Evolutionary conservation across 2,113 vertebrate genomes (phyloP).

Genomic region (Uropsilus gracilis): DNA sequence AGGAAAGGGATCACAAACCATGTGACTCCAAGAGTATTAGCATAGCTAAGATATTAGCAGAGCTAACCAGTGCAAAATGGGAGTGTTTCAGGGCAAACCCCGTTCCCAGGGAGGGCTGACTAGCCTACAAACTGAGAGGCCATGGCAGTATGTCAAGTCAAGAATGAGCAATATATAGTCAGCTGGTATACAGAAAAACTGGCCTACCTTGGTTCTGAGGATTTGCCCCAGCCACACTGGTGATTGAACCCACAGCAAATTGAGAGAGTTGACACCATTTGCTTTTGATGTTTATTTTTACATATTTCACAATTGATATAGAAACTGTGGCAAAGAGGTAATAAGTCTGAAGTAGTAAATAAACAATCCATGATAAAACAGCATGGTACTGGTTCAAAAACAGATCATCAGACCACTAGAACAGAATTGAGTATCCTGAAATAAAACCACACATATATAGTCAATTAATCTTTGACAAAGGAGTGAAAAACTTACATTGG

Average conservation of each 20-base stretch:
- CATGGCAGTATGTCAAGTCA: not conserved
- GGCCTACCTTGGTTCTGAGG: not conserved
- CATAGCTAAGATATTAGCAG: not conserved
- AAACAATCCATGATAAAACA: not conserved
- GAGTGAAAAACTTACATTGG: no score
- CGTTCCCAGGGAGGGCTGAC: not conserved
- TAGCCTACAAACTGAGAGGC: not conserved
- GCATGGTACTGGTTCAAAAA: no score
- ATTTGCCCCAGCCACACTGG: not conserved
- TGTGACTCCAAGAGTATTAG: not conserved
- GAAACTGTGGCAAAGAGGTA: not conserved
- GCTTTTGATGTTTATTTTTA: not conserved
- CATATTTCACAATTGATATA: not conserved
- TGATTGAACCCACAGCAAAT: not conserved
- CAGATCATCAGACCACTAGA: no score
- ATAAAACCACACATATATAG: no score
- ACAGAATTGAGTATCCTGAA: no score
- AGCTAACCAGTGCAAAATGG: not conserved
- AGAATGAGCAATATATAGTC: not conserved
- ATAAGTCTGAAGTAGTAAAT: not conserved
- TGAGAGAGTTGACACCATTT: not conserved
- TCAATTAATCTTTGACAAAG: no score
- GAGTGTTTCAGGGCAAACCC: not conserved
- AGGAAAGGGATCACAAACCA: not conserved
- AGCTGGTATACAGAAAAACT: not conserved